A percentile compares a stretch with the other conserved stretches of the same genome.
Evolutionary conservation across 2,797 vertebrate species (phyloP).

Genomic region (Pyrocephalus nanus): DNA sequence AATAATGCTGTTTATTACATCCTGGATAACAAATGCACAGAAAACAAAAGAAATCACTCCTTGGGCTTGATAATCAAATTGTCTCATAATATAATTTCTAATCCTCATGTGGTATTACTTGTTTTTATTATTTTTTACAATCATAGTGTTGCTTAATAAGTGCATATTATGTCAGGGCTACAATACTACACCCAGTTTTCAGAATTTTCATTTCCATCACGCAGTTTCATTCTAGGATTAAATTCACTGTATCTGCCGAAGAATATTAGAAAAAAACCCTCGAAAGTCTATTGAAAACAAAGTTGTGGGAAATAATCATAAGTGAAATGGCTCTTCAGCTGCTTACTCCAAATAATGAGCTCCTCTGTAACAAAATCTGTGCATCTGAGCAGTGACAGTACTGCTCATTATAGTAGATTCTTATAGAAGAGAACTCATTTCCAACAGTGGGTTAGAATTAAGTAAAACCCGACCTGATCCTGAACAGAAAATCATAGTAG

Average conservation of each 20-base stretch:
- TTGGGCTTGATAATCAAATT: background rate
- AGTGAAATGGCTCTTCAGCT: background rate
- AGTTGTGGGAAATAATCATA: background rate
- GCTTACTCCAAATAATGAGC: background rate
- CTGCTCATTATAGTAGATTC: background rate
- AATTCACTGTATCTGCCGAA: background rate
- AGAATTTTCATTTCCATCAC: background rate
- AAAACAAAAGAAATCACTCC: background rate
- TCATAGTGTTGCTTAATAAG: background rate
- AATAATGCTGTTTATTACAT: constrained; percentile 9
- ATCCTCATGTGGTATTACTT: background rate
- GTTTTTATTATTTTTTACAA: background rate
- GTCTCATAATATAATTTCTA: background rate
- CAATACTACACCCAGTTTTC: background rate
- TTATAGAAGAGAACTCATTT: background rate
- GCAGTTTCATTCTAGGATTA: background rate
- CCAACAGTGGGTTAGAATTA: background rate
- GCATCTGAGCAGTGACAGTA: background rate
- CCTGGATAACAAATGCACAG: background rate
- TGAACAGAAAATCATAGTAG: background rate
- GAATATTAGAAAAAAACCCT: background rate
- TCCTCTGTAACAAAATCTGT: background rate
- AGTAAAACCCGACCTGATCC: background rate
- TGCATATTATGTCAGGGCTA: background rate
- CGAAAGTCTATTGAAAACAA: background rate